These are phyloP conservation scores for Callimorpha dominula DNA, from an alignment of 2,888 invertebrate genomes.

Conservation along the genomic window DNA sequence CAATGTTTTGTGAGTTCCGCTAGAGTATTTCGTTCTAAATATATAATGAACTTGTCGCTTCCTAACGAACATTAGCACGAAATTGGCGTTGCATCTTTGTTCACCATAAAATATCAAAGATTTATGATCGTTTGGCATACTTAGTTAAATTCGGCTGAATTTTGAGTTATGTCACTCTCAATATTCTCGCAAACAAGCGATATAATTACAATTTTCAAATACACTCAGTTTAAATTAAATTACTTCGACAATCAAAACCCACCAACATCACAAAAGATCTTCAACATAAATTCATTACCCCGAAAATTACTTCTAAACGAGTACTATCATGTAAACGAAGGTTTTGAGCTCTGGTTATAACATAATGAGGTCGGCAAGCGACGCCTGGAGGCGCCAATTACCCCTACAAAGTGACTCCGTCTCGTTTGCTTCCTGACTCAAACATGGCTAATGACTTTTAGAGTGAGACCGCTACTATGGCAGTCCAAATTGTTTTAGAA, in stretches of 20 bases:
- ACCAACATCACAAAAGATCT: constrained; percentile 10
- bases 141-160: too few relatives aligned
- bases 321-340: constrained; percentile 52
- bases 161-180: too few relatives aligned
- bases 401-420: constrained; percentile 42
- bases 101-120: too few relatives aligned
- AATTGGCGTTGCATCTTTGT: too few relatives aligned
- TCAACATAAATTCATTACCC: constrained; percentile 16
- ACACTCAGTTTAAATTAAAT: background rate
- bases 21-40: too few relatives aligned
- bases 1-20: too few relatives aligned
- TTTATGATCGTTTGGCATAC: too few relatives aligned
- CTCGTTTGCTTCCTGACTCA: constrained; percentile 49
- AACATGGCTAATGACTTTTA: constrained; percentile 40
- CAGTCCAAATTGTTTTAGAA: constrained; percentile 14
- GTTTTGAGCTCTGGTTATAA: constrained; percentile 45
- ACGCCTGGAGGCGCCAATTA: constrained; percentile 45
- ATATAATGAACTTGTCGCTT: too few relatives aligned
- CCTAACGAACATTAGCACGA: too few relatives aligned
- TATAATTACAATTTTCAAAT: too few relatives aligned
- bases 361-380: constrained; percentile 40
- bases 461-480: constrained; percentile 6
- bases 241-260: background rate
- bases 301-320: constrained; percentile 39
- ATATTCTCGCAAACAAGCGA: too few relatives aligned